Base-by-base conservation (phyloP, 2,113 vertebrate genomes). In the Pleuronectes platessa region DNA sequence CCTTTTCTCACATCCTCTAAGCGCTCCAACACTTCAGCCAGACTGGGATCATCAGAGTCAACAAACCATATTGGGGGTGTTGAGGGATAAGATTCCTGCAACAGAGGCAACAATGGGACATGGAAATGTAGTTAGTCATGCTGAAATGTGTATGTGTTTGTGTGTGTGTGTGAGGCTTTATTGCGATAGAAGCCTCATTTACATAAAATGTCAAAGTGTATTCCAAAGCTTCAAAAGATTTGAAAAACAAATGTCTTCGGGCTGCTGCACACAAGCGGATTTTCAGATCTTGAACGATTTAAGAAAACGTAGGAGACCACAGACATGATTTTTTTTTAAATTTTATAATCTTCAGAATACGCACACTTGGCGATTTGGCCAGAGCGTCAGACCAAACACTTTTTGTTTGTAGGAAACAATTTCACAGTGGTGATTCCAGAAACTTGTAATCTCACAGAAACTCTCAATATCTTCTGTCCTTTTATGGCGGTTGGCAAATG, bases 61-160 rank as follows among this genome's bases (percentile, higher is more conserved):
- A 99, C 98, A 94, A 99, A 99, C 98, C 98, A 99, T 96, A 99
- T 98, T 61, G 98, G 98, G 35, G 97, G 92, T 21, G 97, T 97
- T 61, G 95, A 97, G 11, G 98, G 97, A 63, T 99, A 99, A 13
- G 97, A 98, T 87, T 99, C 98, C 97, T 99, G 89, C 64, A 79
- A 78, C 64, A 78, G 31, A 81, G 24, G 35, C 20, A 62, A 71
- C 54, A 79, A 72, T 0, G 26, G 24, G 17, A 82, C 4, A 42
- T 1, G 26, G 13, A 53, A 27, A 66, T 81, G 51, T 47, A 65
- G 63, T 21, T 2, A 31, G 4, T 26, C 35, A 17, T 40, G 47
- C 20, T 63, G 26, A 23, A 2, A 24, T 23, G n/a, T 54, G 20
- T 54, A 9, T 12, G 53, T 21, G 53, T 56, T 2, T 23, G n/a